phyloP scores from a whole-genome alignment of 1,140 invertebrate species.

The Neodiprion lecontei region DNA sequence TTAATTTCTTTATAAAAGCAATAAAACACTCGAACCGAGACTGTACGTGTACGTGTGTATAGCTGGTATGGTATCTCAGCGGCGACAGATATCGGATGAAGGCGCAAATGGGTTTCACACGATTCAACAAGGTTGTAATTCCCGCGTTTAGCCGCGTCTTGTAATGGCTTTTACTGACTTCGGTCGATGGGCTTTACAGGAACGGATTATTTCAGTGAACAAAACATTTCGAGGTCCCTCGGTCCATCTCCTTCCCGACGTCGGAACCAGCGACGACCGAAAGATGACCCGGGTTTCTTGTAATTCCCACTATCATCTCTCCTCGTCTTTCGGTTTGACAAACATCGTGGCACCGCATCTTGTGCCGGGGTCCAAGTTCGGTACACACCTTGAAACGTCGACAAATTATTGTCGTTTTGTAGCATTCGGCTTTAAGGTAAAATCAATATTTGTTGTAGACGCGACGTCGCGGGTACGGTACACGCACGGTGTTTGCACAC shows the following conservation, averaged over 20 bases:
- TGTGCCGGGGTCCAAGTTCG: conserved; percentile 10
- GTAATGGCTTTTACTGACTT: no score
- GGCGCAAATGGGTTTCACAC: conserved; percentile 6
- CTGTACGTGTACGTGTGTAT: background rate
- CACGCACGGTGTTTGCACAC: background rate
- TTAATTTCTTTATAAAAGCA: background rate
- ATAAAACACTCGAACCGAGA: background rate
- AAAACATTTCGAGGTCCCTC: no score
- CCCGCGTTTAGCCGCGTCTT: background rate
- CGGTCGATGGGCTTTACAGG: no score
- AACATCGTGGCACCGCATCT: conserved; percentile 21
- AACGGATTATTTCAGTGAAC: no score
- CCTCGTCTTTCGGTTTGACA: conserved; percentile 15
- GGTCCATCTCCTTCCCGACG: no score
- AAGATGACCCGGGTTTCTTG: background rate
- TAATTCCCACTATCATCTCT: background rate
- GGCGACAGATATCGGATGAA: background rate
- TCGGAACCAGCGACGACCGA: background rate
- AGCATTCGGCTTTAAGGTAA: conserved; percentile 25
- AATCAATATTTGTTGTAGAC: conserved; percentile 50
- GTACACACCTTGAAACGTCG: conserved; percentile 30
- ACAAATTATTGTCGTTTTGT: conserved; percentile 49
- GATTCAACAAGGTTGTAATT: background rate
- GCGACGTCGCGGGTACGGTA: conserved; percentile 33
- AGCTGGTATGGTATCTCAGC: background rate